These are phyloP conservation scores for Eulemur rufifrons DNA, from an alignment of 2,113 vertebrate species.

Conservation along the genomic window DNA sequence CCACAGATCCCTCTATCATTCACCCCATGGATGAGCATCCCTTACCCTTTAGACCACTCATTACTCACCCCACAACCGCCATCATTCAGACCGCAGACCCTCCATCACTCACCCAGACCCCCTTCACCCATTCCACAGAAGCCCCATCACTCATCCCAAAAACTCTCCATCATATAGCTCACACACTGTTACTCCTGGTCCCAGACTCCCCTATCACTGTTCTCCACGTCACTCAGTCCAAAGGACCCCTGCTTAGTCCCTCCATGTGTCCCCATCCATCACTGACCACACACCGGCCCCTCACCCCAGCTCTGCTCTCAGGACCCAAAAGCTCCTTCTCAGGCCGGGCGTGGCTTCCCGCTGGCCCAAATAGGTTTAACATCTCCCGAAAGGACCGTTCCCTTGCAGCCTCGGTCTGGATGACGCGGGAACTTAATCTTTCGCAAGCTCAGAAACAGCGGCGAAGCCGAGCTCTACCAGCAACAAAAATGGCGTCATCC, in stretches of 20 bases:
- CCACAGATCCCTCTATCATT: background rate
- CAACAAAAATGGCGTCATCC: background rate
- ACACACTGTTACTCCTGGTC: background rate
- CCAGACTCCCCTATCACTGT: background rate
- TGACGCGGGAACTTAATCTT: background rate
- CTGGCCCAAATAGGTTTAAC: background rate
- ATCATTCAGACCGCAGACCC: background rate
- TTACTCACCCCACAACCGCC: background rate
- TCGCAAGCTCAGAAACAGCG: background rate
- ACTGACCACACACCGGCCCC: background rate
- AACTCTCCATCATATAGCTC: background rate
- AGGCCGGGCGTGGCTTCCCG: background rate
- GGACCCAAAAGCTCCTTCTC: background rate
- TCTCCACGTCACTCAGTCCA: background rate
- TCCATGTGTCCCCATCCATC: background rate
- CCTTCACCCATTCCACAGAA: background rate
- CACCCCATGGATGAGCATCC: background rate
- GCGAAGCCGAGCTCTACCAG: background rate
- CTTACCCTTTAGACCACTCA: background rate
- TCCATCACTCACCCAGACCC: background rate
- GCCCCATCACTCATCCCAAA: background rate
- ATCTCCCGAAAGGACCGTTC: background rate
- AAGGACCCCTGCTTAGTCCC: background rate
- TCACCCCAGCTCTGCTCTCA: conserved; percentile 36
- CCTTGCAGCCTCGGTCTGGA: background rate